Base-by-base conservation (phyloP, 2,797 vertebrate genomes). In the Catamblyrhynchus diadema region DNA sequence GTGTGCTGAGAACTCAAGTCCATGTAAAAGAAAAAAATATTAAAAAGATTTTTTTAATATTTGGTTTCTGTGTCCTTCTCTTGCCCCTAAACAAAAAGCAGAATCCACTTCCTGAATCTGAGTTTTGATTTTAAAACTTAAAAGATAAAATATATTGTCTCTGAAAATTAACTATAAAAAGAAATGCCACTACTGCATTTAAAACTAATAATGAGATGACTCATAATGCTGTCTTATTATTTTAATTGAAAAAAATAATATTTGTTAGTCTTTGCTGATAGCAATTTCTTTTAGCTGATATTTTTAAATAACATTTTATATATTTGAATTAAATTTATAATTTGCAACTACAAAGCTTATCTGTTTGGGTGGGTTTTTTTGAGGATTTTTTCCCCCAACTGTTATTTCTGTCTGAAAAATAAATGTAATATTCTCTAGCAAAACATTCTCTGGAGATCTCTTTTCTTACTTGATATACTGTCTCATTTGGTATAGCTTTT, bases 161-260 rank as follows among this genome's bases (percentile, higher is more conserved):
- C 53, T 92, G 61, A 90, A 95, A 89, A 64, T 85, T 88, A 94
- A 91, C 94, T 95, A 39, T 69, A 61, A 81, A 65, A 70, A 92
- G 12, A 92, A 85, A 57, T 65, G 12, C 25, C 50, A 12, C 33
- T 65, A 10, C 15, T 27, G 3, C 70, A n/a, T 84, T 96, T 86
- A 57, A 91, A 88, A 33, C 42, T 88, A 53, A 62, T 77, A 51
- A 37, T 66, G 39, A 88, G 44, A 8, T 88, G n/a, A n/a, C 41
- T 90, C 65, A 47, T 67, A 70, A 92, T 35, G 21, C 33, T 94
- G 50, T 56, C 65, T 94, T 93, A 82, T 84, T 80, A 30, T 81
- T 95, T 81, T 90, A 87, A 84, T 69, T 72, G 77, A 47, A 60
- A 67, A 84, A 79, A 91, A 23, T 25, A 77, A 47, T 84, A 64